Evolutionary conservation across 2,888 invertebrate genomes (phyloP).

Genomic region (Yponomeuta plumbellus): DNA sequence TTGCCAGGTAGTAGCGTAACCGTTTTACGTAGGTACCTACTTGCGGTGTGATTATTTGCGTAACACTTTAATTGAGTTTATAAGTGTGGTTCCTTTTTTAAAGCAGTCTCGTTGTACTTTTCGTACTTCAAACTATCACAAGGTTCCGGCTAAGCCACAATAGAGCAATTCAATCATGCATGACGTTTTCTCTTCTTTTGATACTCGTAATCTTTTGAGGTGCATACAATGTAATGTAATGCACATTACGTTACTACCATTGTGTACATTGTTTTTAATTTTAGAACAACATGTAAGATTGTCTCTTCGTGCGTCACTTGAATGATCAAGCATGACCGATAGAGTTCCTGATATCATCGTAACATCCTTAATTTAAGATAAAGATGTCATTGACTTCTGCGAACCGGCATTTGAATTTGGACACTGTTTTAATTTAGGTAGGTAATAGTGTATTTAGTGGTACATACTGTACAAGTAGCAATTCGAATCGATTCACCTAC

Average conservation of each 20-base stretch:
- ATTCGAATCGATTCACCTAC: background rate
- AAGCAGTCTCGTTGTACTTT: background rate
- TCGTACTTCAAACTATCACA: background rate
- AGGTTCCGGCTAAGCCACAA: background rate
- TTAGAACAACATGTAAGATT: background rate
- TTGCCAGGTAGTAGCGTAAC: conserved; percentile 3
- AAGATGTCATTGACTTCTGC: background rate
- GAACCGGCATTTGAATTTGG: background rate
- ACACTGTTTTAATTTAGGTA: background rate
- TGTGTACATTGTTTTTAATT: background rate
- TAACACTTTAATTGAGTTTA: background rate
- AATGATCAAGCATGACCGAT: conserved; percentile 8
- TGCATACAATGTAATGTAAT: too few relatives aligned
- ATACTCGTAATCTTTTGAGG: background rate
- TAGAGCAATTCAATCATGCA: background rate
- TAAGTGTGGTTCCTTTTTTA: background rate
- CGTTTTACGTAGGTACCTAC: background rate
- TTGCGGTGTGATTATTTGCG: background rate
- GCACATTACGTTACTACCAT: too few relatives aligned
- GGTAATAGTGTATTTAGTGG: background rate
- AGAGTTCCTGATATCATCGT: background rate
- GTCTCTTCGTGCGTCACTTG: background rate
- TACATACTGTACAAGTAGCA: background rate
- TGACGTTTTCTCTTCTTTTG: background rate
- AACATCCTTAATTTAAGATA: background rate